Evolutionary conservation across 1,140 invertebrate species (phyloP).

Genomic region (Trichogramma pretiosum): DNA sequence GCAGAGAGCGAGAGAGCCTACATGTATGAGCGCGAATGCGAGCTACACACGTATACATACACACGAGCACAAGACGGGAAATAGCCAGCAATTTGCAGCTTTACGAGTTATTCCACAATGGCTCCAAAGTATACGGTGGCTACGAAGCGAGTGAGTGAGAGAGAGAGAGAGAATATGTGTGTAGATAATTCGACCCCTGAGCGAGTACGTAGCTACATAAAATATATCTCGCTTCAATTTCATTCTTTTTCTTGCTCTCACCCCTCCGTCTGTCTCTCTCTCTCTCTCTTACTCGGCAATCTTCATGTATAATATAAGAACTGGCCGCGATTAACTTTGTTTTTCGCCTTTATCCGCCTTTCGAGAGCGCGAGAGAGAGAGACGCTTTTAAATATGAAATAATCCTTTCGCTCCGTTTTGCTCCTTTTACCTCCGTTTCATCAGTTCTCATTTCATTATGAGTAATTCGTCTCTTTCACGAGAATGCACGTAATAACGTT

Average conservation of each 20-base stretch:
- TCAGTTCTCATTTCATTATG: no score
- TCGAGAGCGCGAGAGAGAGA: background rate
- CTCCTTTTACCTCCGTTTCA: no score
- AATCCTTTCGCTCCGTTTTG: background rate
- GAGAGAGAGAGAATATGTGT: background rate
- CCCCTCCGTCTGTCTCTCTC: background rate
- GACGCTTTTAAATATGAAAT: background rate
- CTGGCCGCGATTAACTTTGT: background rate
- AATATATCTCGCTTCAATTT: conserved; percentile 18
- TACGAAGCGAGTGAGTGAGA: conserved; percentile 17
- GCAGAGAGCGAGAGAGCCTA: no score
- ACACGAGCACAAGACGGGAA: conserved; percentile 30
- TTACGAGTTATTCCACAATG: conserved; percentile 50
- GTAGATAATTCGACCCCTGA: conserved; percentile 7
- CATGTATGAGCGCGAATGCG: no score
- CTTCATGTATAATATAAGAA: no score
- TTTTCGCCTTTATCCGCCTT: background rate
- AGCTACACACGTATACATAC: no score
- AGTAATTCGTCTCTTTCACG: no score
- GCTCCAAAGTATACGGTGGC: conserved; percentile 45
- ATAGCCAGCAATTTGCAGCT: conserved; percentile 46
- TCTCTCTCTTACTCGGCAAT: no score
- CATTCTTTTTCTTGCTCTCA: conserved; percentile 11
- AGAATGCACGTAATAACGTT: no score
- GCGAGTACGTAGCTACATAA: conserved; percentile 6